phyloP scores from a whole-genome alignment of 1,140 invertebrate genomes.

The Cydia fagiglandana region DNA sequence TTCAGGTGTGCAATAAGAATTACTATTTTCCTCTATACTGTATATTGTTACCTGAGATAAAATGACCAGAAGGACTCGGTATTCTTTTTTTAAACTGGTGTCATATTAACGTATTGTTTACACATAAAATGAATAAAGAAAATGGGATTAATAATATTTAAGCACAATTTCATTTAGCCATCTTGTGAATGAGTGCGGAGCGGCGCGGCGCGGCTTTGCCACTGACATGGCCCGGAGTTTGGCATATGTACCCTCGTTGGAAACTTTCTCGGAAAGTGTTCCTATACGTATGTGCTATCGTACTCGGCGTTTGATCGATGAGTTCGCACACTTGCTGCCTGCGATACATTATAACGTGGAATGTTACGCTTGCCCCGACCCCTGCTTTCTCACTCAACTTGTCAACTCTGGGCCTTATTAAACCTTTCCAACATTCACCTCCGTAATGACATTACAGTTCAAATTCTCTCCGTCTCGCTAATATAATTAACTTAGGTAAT shows the following conservation, averaged over 20 bases:
- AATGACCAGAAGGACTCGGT: too few relatives aligned
- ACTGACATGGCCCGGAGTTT: conserved; percentile 42
- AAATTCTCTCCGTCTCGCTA: conserved; percentile 47
- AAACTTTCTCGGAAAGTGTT: conserved; percentile 23
- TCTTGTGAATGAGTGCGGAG: not conserved
- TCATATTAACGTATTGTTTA: too few relatives aligned
- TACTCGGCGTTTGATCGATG: conserved; percentile 58
- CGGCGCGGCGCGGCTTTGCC: conserved; percentile 32
- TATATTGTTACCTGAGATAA: too few relatives aligned
- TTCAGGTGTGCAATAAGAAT: too few relatives aligned
- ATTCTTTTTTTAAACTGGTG: too few relatives aligned
- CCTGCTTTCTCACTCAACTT: conserved; percentile 36
- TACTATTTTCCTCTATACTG: too few relatives aligned
- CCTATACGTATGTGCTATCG: conserved; percentile 33
- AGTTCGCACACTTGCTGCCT: conserved; percentile 53
- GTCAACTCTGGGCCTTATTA: conserved; percentile 48
- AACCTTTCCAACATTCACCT: conserved; percentile 47
- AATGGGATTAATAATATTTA: not conserved
- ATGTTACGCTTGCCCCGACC: conserved; percentile 40
- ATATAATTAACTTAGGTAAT: conserved; percentile 55
- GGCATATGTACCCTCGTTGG: conserved; percentile 40
- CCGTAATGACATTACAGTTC: conserved; percentile 52
- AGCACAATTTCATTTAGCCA: not conserved
- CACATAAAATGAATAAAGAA: too few relatives aligned
- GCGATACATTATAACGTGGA: conserved; percentile 52